phyloP scores from a whole-genome alignment of 2,113 vertebrate species.

The Brienomyrus longianalis region DNA sequence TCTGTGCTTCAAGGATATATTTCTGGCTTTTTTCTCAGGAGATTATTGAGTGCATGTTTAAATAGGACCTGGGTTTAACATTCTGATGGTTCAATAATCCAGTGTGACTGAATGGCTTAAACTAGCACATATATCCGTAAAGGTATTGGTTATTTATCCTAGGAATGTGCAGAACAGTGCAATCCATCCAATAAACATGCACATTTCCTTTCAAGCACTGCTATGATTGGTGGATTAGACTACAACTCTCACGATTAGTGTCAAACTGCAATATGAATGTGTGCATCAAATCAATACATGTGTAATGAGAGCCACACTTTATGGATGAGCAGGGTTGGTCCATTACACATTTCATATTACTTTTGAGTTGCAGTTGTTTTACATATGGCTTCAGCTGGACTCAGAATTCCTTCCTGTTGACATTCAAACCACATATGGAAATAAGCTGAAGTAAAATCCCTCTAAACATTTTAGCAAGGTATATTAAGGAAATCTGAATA shows the following conservation, averaged over 20 bases:
- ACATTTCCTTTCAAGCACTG: neutral
- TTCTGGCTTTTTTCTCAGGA: neutral
- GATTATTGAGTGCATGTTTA: neutral
- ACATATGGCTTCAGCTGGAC: neutral
- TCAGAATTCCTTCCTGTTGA: neutral
- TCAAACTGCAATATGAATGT: neutral
- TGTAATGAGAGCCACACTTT: neutral
- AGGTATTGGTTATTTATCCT: neutral
- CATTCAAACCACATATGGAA: neutral
- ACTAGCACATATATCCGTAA: neutral
- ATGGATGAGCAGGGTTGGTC: neutral
- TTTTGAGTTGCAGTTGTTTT: neutral
- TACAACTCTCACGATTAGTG: neutral
- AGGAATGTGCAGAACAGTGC: neutral
- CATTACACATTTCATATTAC: neutral
- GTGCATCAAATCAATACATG: neutral
- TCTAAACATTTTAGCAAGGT: neutral
- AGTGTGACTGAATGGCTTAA: neutral
- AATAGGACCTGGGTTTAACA: neutral
- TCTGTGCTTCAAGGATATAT: neutral
- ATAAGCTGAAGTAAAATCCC: neutral
- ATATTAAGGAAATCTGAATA: neutral
- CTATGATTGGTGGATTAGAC: neutral
- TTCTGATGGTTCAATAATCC: neutral
- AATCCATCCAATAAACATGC: neutral